phyloP scores from a whole-genome alignment of 2,888 invertebrate species.

The Agrypnus murinus region DNA sequence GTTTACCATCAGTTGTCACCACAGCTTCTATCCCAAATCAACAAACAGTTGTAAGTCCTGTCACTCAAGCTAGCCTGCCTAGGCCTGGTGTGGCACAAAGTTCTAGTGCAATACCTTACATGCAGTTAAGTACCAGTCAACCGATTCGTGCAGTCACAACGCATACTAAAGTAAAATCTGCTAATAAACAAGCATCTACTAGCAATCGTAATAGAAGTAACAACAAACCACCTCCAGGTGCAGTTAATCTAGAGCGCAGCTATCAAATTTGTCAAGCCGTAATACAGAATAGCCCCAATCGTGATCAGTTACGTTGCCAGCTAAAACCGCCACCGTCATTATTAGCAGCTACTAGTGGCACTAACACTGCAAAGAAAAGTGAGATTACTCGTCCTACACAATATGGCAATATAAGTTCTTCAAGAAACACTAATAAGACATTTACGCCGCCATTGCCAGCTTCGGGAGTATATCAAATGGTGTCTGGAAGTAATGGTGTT shows the following conservation, averaged over 20 bases:
- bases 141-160: constrained; percentile 72
- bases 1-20: constrained; percentile 70
- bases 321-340: constrained; percentile 89
- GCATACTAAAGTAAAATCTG: constrained; percentile 68
- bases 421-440: constrained; percentile 66
- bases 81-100: constrained; percentile 69
- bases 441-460: constrained; percentile 70
- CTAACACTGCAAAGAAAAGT: constrained; percentile 60
- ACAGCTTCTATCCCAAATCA: constrained; percentile 65
- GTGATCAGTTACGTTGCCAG: constrained; percentile 89
- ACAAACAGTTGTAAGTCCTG: constrained; percentile 56
- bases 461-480: constrained; percentile 63
- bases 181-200: constrained; percentile 59
- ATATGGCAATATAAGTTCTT: constrained; percentile 69
- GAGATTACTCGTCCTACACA: constrained; percentile 68
- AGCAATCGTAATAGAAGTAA: constrained; percentile 74
- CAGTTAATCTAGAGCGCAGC: constrained; percentile 94
- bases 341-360: constrained; percentile 72
- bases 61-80: constrained; percentile 49
- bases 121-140: constrained; percentile 73
- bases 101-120: constrained; percentile 72
- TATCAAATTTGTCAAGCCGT: constrained; percentile 95
- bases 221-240: constrained; percentile 89
- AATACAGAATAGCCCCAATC: constrained; percentile 95
- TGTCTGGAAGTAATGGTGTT: constrained; percentile 69